Evolutionary conservation across 2,797 vertebrate genomes (phyloP), one percentile per base, ranked within the genome.

Genomic region (Acanthis flammea): DNA sequence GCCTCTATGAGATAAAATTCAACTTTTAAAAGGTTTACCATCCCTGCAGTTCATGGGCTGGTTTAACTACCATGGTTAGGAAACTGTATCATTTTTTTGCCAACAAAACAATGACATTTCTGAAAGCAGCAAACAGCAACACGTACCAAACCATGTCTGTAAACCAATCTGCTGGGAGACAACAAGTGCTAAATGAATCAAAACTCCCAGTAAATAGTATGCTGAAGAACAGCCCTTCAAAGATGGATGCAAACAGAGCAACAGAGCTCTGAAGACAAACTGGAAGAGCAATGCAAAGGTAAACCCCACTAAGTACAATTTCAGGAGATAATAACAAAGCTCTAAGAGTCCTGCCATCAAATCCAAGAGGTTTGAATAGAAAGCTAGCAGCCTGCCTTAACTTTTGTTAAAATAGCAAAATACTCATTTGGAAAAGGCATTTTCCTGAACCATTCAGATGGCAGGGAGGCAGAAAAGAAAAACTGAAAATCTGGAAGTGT

Each of bases 111-210:
- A n/a, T 22, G 6, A 51, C 75, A 42, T 61, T 92, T 94, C 86
- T 86, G 84, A 76, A 18, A 66, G 84, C 71, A 80, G 91, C 78
- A 84, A 96, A 70, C 39, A 80, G 51, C 30, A 44, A 60, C 60
- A 51, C 1, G 6, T 4, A 83, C 47, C 70, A 76, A 67, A 85
- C 48, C 67, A 58, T 7, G 62, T 44, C 86, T 92, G 90, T 60
- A 93, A 96, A 94, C 63, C 58, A 85, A 48, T 80, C 82, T 83
- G 88, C 81, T 95, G 8, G 25, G 67, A 96, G 81, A 70, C 76
- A 82, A 48, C 73, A 63, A 95, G 73, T 12, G 60, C 82, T 68
- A 65, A 84, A 68, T 24, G 15, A 94, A 95, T 74, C 79, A 72
- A 91, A 95, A 75, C 79, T 81, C 74, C 88, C 23, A 33, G 83